These are phyloP conservation scores for Hypselothyrea guttata DNA, from an alignment of 2,888 invertebrate genomes.

Conservation along the genomic window DNA sequence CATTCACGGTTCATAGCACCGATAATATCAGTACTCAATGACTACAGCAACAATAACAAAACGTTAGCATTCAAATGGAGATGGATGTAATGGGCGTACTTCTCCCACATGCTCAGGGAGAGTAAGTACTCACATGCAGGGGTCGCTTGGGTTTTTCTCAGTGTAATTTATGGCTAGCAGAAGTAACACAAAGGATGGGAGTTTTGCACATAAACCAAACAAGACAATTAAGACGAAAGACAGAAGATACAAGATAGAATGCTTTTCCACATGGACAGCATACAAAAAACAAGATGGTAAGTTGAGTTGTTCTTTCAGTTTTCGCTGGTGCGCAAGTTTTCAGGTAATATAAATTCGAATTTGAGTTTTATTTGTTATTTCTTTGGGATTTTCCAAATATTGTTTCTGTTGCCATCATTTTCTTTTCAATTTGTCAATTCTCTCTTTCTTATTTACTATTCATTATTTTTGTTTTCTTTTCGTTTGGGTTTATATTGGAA, in stretches of 20 bases:
- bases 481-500: conserved; percentile 77
- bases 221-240: too few relatives aligned
- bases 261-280: too few relatives aligned
- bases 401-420: conserved; percentile 27
- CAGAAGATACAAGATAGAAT: too few relatives aligned
- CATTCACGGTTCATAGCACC: too few relatives aligned
- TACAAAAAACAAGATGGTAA: too few relatives aligned
- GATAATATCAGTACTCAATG: too few relatives aligned
- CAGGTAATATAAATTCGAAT: too few relatives aligned
- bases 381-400: conserved; percentile 33
- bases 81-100: background rate
- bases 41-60: conserved; percentile 30
- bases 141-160: too few relatives aligned
- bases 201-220: too few relatives aligned
- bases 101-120: conserved; percentile 28
- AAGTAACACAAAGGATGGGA: background rate
- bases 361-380: conserved; percentile 18
- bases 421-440: conserved; percentile 24
- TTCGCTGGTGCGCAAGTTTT: too few relatives aligned
- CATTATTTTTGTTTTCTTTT: conserved; percentile 23
- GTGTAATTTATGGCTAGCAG: background rate
- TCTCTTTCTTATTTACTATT: conserved; percentile 28
- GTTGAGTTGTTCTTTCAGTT: too few relatives aligned
- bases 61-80: conserved; percentile 47
- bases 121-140: background rate